phyloP scores from a whole-genome alignment of 2,888 invertebrate species.

The Tyria jacobaeae region DNA sequence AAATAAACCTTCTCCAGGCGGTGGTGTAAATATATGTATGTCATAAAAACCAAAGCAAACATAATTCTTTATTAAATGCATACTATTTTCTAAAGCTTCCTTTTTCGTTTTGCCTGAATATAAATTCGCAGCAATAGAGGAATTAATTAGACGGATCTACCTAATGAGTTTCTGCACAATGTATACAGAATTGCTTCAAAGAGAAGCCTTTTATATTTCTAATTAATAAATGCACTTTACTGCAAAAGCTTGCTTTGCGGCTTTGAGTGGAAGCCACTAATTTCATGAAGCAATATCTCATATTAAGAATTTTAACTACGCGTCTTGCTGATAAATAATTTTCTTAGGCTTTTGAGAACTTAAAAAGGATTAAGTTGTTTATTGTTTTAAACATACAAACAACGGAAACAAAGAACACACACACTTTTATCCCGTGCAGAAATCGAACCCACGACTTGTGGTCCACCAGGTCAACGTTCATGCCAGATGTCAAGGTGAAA shows the following conservation, averaged over 20 bases:
- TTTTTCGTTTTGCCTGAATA: background rate
- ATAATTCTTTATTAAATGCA: background rate
- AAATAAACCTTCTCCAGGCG: no score
- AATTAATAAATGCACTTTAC: background rate
- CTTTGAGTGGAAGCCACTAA: background rate
- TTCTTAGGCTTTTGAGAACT: background rate
- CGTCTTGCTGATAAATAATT: background rate
- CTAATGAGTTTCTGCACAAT: background rate
- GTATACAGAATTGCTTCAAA: background rate
- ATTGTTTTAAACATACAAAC: no score
- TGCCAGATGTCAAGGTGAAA: no score
- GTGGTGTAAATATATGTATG: no score
- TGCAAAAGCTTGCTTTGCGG: background rate
- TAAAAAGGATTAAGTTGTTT: background rate
- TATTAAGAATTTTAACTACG: background rate
- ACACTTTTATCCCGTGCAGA: no score
- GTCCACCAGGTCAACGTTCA: no score
- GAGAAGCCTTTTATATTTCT: background rate
- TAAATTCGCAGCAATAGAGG: background rate
- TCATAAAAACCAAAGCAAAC: background rate
- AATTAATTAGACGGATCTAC: background rate
- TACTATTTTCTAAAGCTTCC: background rate
- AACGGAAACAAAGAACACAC: no score
- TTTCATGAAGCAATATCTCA: background rate
- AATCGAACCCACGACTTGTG: no score